Base-by-base conservation (phyloP, 2,888 invertebrate species). In the Amphipoea oculea region DNA sequence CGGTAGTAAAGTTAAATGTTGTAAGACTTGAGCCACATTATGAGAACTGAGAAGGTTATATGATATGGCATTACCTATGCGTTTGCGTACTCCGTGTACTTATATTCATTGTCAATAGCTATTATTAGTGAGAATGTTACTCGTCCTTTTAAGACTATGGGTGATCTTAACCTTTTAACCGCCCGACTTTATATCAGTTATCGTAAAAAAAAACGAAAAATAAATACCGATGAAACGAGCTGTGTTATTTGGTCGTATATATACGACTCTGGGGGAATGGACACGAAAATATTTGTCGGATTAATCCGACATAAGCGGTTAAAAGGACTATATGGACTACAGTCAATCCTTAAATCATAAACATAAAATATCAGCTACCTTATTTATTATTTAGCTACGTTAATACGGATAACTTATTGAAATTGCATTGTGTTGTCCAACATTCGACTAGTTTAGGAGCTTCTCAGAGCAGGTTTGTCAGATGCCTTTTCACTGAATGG, bases 1-100 rank as follows among this genome's bases (percentile, higher is more conserved):
- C 78, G 45, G 60, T 68, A 66, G 75, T 79, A 14, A 78, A 66
- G 65, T 69, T n/a, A 76, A 83, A 66, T 76, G 75, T 69, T 69
- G 72, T 81, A 76, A 81, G 65, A 48, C 48, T 70, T 85, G 60
- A 14, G 45, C 45, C 40, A 75, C 36, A 29, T 77, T 74, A 54
- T 48, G n/a, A 51, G 51, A 60, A 81, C 23, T n/a, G n/a, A 70
- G 29, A 78, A 66, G 14, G 68, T 45, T 14, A 14, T 73, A n/a
- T 48, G 51, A 66, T 73, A 83, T 17, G 17, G 67, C 14, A 60
- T 73, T 78, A 20, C 20, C 20, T 54, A 72, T 60, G 57, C 40
- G 20, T 70, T 48, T 51, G n/a, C 6, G 29, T 23, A 51, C 20
- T 62, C 57, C 23, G 54, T 54, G 54, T 54, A 9, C 20, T 17